A percentile compares a stretch with the other conserved stretches of the same genome.
These are phyloP conservation scores for Cnemophilus loriae DNA, from an alignment of 2,113 vertebrate genomes.

Conservation along the genomic window DNA sequence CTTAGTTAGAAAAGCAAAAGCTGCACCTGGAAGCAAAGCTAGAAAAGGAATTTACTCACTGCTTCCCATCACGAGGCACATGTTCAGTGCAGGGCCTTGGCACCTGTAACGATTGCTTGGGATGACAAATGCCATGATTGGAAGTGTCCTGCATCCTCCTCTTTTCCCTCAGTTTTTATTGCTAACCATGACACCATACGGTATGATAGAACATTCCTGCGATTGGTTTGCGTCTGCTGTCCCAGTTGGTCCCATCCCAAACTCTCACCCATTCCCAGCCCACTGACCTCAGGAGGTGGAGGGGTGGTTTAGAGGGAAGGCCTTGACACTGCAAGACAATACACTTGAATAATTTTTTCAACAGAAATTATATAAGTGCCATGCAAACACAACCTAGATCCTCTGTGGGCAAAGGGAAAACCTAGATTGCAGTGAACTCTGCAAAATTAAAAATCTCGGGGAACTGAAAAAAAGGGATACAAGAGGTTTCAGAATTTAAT, in stretches of 20 bases:
- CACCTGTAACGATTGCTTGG: background rate
- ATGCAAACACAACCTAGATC: background rate
- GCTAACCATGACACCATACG: background rate
- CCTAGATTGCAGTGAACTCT: background rate
- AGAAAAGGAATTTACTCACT: background rate
- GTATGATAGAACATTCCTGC: rapidly evolving
- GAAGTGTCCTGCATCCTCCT: background rate
- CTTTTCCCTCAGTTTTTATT: background rate
- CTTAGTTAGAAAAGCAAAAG: background rate
- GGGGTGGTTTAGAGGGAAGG: background rate
- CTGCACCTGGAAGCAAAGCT: background rate
- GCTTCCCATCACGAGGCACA: background rate
- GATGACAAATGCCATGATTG: background rate
- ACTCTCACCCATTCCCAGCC: background rate
- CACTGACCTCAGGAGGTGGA: background rate
- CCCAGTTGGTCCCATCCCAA: background rate
- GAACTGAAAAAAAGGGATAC: background rate
- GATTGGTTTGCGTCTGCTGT: background rate
- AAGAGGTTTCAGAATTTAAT: background rate
- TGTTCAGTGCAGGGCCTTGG: background rate
- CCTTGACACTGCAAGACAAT: background rate
- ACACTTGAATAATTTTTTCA: background rate
- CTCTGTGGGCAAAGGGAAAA: background rate
- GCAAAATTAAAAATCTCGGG: background rate
- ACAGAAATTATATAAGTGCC: background rate